Evolutionary conservation across 2,797 vertebrate species (phyloP), one percentile per base, ranked within the genome.

Genomic region (Lutjanus campechanus): DNA sequence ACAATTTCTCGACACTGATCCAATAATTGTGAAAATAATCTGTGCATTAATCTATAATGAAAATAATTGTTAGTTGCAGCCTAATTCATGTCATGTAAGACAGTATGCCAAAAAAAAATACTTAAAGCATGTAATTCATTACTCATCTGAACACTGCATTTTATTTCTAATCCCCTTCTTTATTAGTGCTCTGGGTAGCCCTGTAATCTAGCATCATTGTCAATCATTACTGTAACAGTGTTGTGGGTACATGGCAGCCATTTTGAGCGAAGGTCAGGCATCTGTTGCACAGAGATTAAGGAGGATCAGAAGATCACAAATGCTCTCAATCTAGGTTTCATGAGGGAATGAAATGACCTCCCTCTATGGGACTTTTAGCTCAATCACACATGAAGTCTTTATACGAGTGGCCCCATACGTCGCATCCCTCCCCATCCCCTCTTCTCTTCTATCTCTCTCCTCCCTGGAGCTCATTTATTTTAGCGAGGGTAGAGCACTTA

Each of bases 281-380:
- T 93, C 91, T 93, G 91, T 88, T 93, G 90, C 78, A 5, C 22
- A 43, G 87, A 93, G 92, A 93, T 95, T 93, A 93, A 89, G 76
- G 71, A 81, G 90, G 92, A 94, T 93, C 90, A 93, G 80, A 91
- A 92, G 89, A 92, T 92, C 89, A 88, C 84, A 87, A 89, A 88
- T 88, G 88, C 89, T 91, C 92, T 93, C 87, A 93, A 92, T 93
- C 90, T 82, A 82, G 87, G 79, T 79, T 87, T 87, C 86, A 84
- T 62, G 40, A 82, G 85, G 77, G 85, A 82, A 84, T 84, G 80
- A 88, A 84, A 82, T 80, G 79, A 88, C 77, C 82, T 88, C 87
- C 36, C 77, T 77, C 55, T 12, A 13, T 72, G 74, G 72, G 77
- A 90, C 77, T 66, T 86, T 87, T 79, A 81, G 81, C 87, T 85